Conservation (phyloP, 1,140 invertebrate species). For the Caenorhabditis remanei region DNA sequence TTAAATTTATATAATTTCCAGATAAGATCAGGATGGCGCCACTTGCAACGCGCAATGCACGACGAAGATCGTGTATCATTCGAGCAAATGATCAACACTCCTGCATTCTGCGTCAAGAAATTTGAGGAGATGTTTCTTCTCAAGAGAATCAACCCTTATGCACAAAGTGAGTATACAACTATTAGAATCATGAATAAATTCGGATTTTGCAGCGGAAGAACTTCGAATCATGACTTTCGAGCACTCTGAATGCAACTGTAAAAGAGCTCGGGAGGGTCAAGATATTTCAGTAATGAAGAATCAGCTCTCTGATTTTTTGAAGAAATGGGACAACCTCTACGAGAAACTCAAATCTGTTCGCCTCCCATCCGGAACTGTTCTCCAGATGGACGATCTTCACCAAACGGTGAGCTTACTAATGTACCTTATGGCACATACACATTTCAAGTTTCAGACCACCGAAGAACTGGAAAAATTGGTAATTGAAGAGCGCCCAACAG, state of each 20-base stretch:
- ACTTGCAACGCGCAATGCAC: background rate
- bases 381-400: background rate
- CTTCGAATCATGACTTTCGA: background rate
- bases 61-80: background rate
- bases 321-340: background rate
- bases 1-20: background rate
- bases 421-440: too few relatives aligned
- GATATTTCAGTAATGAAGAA: background rate
- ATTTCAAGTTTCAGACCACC: background rate
- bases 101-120: constrained; percentile 17
- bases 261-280: background rate
- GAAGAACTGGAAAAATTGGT: background rate
- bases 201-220: background rate
- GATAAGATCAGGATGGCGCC: background rate
- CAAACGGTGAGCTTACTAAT: background rate
- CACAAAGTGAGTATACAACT: background rate
- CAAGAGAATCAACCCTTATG: background rate
- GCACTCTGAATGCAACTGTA: background rate
- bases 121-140: constrained; percentile 32
- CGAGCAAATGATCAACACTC: background rate
- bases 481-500: background rate
- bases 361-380: background rate
- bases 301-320: background rate
- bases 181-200: background rate
- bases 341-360: background rate